A percentile compares a stretch with the other conserved stretches of the same genome.
These are phyloP conservation scores for Galerucella pusilla DNA, from an alignment of 2,888 invertebrate genomes.

Conservation along the genomic window DNA sequence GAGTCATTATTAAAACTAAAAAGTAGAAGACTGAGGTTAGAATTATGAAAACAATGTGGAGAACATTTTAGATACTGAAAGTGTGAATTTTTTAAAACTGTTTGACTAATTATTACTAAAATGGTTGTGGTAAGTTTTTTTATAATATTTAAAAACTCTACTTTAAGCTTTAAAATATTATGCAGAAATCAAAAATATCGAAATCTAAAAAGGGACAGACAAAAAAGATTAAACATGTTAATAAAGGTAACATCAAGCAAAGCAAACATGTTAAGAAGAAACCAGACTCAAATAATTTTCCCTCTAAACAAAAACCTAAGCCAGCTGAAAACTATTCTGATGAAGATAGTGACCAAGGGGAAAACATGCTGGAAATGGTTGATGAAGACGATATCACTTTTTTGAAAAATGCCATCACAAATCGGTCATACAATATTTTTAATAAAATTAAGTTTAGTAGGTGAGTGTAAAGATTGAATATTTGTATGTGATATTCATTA, in stretches of 20 bases:
- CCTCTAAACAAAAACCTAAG: slow-evolving; percentile 34
- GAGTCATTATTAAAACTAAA: not conserved
- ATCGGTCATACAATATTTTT: slow-evolving; percentile 66
- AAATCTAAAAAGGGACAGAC: slow-evolving; percentile 63
- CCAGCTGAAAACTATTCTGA: slow-evolving; percentile 56
- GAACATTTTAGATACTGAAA: not conserved
- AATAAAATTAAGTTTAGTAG: slow-evolving; percentile 61
- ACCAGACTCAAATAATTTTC: slow-evolving; percentile 14
- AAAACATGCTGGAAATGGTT: slow-evolving; percentile 70
- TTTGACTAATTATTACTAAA: not conserved
- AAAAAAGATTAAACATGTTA: slow-evolving; percentile 61
- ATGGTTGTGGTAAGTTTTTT: slow-evolving; percentile 18
- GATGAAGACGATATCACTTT: slow-evolving; percentile 69
- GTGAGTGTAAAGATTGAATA: slow-evolving; percentile 44
- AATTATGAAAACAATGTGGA: not conserved
- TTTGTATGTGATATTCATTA: not conserved
- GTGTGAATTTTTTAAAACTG: not conserved
- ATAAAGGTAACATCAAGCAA: slow-evolving; percentile 62
- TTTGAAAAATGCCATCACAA: slow-evolving; percentile 65
- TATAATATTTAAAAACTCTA: not conserved
- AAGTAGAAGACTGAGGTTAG: not conserved
- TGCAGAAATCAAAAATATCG: slow-evolving; percentile 60
- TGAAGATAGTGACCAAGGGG: slow-evolving; percentile 66
- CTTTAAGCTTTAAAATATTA: not conserved
- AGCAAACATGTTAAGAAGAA: slow-evolving; percentile 43